A percentile compares a stretch with the other conserved stretches of the same genome.
Conservation (phyloP, 2,797 vertebrate genomes). For the Leucoraja ocellata region DNA sequence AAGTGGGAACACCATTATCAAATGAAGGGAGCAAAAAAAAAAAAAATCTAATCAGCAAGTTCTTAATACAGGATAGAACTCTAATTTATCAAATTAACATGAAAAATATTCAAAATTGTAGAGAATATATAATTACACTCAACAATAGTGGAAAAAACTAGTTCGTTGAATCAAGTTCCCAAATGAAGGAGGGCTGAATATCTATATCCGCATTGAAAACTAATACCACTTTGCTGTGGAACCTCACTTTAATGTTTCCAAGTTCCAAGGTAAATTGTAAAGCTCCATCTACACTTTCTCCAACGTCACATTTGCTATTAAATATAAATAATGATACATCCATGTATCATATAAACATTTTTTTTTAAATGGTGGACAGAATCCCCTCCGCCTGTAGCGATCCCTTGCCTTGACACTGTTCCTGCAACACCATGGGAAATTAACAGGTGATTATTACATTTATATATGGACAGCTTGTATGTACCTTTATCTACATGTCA, state of each 20-base stretch:
- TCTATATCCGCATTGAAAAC: neutral
- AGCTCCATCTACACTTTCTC: neutral
- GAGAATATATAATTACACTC: no score
- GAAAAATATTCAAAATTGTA: neutral
- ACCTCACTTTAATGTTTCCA: neutral
- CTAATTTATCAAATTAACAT: neutral
- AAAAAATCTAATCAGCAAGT: neutral
- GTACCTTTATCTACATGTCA: neutral
- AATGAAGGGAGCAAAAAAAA: neutral
- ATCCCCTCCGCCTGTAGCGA: no score
- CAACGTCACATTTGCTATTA: neutral
- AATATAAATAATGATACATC: neutral
- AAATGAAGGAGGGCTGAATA: neutral
- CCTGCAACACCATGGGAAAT: neutral
- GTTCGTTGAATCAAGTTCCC: neutral
- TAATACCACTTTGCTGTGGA: neutral
- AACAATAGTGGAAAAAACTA: neutral
- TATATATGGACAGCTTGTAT: neutral
- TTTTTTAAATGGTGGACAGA: neutral
- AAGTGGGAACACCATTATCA: neutral
- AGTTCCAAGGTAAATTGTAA: neutral
- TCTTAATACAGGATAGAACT: neutral
- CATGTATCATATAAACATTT: neutral
- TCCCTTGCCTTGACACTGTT: neutral
- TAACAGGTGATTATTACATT: neutral